Base-by-base conservation (phyloP, 2,797 vertebrate genomes). In the Enteromius treurensis region DNA sequence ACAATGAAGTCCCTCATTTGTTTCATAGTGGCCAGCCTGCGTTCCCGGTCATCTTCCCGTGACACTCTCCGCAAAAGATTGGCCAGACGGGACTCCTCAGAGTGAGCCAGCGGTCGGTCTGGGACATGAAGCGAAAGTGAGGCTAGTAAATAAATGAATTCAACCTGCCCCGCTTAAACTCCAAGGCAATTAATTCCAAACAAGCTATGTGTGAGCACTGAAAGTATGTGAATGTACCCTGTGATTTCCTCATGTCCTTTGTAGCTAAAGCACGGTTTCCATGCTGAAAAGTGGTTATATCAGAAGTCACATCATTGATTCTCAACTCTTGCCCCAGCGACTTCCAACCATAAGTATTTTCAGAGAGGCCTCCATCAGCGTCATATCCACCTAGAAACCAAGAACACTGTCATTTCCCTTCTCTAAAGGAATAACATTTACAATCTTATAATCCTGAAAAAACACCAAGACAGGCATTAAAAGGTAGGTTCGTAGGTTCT, bases 261-360 rank as follows among this genome's bases (percentile, higher is more conserved):
- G 97, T 94, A 96, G 96, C 96, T 98, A 98, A 97, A 93, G 97
- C 97, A 98, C 97, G 96, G 94, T 95, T 98, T 95, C 98, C 98
- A 98, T 99, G 98, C 93, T 99, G 97, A 97, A 98, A 96, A 96
- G 93, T 95, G 92, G 95, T 96, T 93, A 96, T 96, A 95, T 99
- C 97, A 93, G 94, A 87, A 88, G 96, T 99, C 97, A 98, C 96
- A 96, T 99, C 96, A 95, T 99, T 98, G 95, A 97, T 94, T 93
- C 97, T 99, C 98, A 99, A 97, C 98, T 99, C 98, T 99, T 99
- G 97, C 98, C 97, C 97, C 97, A 99, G 93, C 97, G 98, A 97
- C 97, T 99, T 98, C 98, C 98, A 97, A 98, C 96, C 97, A 98
- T 96, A 96, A 94, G 97, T 95, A 97, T 95, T 96, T 96, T 99